Evolutionary conservation across 2,888 invertebrate genomes (phyloP).

Genomic region (Stenotaenia linearis): DNA sequence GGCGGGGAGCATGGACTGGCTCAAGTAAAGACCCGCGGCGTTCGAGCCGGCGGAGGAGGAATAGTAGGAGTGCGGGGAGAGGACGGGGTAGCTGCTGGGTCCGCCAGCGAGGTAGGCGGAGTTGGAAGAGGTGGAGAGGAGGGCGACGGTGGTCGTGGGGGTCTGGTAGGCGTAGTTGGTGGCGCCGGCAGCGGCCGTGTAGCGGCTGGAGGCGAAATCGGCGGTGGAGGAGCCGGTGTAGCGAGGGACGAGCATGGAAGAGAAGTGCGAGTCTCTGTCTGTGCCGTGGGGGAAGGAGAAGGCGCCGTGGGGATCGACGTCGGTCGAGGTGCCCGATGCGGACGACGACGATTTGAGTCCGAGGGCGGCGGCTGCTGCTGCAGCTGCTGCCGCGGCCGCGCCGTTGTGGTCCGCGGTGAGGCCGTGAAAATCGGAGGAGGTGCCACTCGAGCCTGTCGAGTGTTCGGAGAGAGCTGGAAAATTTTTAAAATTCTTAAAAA

Average conservation of each 20-base stretch:
- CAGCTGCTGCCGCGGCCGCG: conserved; percentile 33
- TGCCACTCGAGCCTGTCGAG: conserved; percentile 33
- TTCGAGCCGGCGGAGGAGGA: conserved; percentile 36
- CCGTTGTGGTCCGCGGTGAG: conserved; percentile 36
- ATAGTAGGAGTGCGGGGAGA: conserved; percentile 39
- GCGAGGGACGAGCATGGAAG: conserved; percentile 36
- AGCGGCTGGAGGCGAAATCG: conserved; percentile 34
- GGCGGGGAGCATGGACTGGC: conserved; percentile 42
- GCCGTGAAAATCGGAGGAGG: conserved; percentile 34
- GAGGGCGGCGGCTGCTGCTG: conserved; percentile 33
- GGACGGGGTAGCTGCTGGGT: conserved; percentile 37
- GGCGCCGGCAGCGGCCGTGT: conserved; percentile 29
- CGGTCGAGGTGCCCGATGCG: conserved; percentile 20
- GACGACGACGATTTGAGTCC: conserved; percentile 31
- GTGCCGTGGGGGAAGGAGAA: conserved; percentile 31
- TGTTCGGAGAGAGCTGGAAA: conserved; percentile 33
- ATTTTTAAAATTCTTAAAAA: not conserved
- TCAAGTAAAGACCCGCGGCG: conserved; percentile 41
- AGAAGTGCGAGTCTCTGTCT: conserved; percentile 34
- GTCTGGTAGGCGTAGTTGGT: conserved; percentile 36
- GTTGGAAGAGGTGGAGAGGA: conserved; percentile 35
- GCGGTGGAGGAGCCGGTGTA: conserved; percentile 33
- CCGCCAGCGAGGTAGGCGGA: conserved; percentile 36
- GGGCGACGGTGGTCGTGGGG: conserved; percentile 36
- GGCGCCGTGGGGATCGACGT: conserved; percentile 34